Conservation (phyloP, 2,113 vertebrate species). For the Myrmecophaga tridactyla region DNA sequence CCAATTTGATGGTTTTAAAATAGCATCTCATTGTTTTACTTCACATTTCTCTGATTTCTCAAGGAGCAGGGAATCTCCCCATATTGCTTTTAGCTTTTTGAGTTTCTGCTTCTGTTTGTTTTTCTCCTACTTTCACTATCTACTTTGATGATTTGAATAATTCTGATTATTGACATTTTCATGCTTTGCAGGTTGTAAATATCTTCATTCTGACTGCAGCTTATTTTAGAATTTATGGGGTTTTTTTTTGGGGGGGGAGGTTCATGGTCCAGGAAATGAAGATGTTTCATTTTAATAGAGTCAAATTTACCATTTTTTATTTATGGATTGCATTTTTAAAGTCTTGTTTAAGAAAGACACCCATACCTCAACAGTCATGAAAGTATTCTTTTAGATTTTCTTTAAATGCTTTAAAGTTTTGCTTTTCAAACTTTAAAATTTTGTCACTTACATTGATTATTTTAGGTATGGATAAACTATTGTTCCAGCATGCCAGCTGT, state of each 20-base stretch:
- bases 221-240: background rate
- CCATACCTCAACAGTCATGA: background rate
- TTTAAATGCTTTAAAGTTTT: background rate
- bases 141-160: background rate
- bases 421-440: background rate
- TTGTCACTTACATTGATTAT: background rate
- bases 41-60: background rate
- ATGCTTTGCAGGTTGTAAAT: background rate
- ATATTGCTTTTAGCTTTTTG: background rate
- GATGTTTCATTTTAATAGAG: background rate
- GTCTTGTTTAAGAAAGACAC: background rate
- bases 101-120: background rate
- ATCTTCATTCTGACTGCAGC: background rate
- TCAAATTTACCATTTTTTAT: background rate
- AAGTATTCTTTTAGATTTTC: background rate
- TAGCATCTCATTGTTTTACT: background rate
- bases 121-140: background rate
- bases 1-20: background rate
- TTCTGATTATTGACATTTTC: background rate
- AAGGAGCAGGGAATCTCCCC: background rate
- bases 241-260: too few species aligned
- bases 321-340: background rate
- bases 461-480: background rate
- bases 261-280: too few species aligned
- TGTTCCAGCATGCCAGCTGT: background rate